phyloP scores from a whole-genome alignment of 2,113 vertebrate genomes.

The Rattus norvegicus region DNA sequence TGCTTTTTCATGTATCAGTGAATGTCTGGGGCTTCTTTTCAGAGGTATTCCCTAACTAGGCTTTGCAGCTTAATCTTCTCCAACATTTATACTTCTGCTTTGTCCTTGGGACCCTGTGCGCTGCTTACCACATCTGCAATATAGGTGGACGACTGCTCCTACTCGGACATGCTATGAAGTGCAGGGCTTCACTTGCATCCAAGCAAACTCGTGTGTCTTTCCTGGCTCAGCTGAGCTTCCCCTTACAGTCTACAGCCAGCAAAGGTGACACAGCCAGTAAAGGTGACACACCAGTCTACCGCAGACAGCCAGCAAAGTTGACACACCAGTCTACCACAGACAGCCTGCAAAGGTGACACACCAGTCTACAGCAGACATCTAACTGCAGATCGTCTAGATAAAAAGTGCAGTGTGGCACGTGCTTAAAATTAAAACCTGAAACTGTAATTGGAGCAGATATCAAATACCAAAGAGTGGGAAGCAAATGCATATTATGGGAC shows the following conservation, averaged over 20 bases:
- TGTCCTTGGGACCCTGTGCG: rapidly evolving
- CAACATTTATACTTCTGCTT: neutral
- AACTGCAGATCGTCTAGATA: neutral
- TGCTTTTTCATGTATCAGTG: neutral
- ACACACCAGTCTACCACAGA: neutral
- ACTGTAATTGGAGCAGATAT: neutral
- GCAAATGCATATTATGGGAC: neutral
- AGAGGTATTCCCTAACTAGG: neutral
- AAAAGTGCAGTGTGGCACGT: neutral
- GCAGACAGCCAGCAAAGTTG: no score
- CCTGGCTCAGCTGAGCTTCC: neutral
- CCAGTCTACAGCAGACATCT: neutral
- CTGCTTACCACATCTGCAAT: rapidly evolving
- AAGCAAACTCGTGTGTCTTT: neutral
- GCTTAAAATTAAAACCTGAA: conserved; percentile 18
- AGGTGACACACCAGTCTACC: neutral
- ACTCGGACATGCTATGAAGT: neutral
- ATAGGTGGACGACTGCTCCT: neutral
- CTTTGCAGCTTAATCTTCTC: neutral
- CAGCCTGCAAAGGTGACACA: neutral
- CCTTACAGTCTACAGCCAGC: no score
- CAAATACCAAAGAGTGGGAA: neutral
- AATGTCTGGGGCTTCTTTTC: neutral
- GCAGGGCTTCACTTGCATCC: neutral
- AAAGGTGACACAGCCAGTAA: no score